Evolutionary conservation across 2,888 invertebrate species (phyloP).

Genomic region (Mactromeris polynyma): DNA sequence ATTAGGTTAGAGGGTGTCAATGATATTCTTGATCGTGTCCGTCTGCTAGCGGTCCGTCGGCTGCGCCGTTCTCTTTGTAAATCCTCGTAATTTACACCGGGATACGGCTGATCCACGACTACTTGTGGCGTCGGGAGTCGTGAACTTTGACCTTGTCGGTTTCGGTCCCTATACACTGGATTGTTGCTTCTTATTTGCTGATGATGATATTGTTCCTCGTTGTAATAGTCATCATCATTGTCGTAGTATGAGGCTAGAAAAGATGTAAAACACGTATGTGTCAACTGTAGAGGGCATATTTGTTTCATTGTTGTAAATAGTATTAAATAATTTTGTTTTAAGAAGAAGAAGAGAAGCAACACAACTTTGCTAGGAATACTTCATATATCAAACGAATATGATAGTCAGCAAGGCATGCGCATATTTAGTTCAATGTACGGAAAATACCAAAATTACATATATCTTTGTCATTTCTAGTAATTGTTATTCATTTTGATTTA

Average conservation of each 20-base stretch:
- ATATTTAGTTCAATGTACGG: no score
- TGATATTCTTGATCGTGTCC: constrained; percentile 59
- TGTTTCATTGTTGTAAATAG: no score
- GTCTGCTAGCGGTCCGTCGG: constrained; percentile 42
- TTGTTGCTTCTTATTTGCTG: constrained; percentile 13
- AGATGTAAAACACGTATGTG: neutral
- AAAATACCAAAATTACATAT: no score
- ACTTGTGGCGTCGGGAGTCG: constrained; percentile 57
- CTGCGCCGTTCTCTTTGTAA: constrained; percentile 47
- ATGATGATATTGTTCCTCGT: neutral
- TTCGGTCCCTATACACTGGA: neutral
- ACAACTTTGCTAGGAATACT: neutral
- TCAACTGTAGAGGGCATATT: no score
- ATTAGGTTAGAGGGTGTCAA: constrained; percentile 69
- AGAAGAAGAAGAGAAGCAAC: neutral
- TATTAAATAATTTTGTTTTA: neutral
- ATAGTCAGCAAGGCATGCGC: no score
- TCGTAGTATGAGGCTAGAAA: constrained; percentile 48
- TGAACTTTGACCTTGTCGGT: constrained; percentile 5
- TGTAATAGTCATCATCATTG: constrained; percentile 40
- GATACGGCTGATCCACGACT: constrained; percentile 63
- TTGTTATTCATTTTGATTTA: no score
- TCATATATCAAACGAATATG: no score
- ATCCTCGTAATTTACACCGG: constrained; percentile 61
- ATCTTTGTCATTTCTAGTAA: no score